A percentile compares a stretch with the other conserved stretches of the same genome.
These are phyloP conservation scores for Tetraodon nigroviridis DNA, from an alignment of 2,113 vertebrate genomes.

Conservation along the genomic window DNA sequence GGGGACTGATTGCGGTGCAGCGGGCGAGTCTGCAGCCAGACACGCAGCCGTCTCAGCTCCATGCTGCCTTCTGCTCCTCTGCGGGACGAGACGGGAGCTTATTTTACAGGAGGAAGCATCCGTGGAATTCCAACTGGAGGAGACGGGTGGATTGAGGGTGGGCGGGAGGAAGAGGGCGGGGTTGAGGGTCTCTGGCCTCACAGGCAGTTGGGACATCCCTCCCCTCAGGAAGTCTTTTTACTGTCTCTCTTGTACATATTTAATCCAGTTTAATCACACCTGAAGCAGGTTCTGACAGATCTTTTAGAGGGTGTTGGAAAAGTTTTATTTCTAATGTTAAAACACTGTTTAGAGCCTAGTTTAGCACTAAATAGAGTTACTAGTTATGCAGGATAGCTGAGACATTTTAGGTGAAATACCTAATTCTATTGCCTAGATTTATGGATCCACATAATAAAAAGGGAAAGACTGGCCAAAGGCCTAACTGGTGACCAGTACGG, in stretches of 20 bases:
- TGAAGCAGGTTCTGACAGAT: conserved; percentile 67
- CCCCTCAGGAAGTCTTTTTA: no score
- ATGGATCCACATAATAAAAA: no score
- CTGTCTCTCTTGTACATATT: no score
- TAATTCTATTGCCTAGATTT: no score
- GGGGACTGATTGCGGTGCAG: conserved; percentile 40
- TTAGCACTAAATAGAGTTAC: no score
- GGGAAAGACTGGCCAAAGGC: no score
- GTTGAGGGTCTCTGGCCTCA: conserved; percentile 58
- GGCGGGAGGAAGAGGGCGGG: conserved; percentile 31
- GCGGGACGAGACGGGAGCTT: conserved; percentile 64
- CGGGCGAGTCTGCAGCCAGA: conserved; percentile 65
- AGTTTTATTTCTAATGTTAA: not conserved
- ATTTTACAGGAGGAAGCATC: conserved; percentile 85
- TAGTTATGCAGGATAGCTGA: no score
- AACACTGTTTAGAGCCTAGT: not conserved
- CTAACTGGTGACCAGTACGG: not conserved
- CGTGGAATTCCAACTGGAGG: conserved; percentile 81
- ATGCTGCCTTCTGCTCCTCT: conserved; percentile 64
- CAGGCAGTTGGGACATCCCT: conserved; percentile 76
- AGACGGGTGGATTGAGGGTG: conserved; percentile 41
- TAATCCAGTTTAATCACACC: no score
- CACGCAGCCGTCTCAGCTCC: conserved; percentile 62
- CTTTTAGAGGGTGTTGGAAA: conserved; percentile 9
- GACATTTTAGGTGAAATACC: no score